Evolutionary conservation across 2,113 vertebrate species (phyloP).

Genomic region (Heptranchias perlo): DNA sequence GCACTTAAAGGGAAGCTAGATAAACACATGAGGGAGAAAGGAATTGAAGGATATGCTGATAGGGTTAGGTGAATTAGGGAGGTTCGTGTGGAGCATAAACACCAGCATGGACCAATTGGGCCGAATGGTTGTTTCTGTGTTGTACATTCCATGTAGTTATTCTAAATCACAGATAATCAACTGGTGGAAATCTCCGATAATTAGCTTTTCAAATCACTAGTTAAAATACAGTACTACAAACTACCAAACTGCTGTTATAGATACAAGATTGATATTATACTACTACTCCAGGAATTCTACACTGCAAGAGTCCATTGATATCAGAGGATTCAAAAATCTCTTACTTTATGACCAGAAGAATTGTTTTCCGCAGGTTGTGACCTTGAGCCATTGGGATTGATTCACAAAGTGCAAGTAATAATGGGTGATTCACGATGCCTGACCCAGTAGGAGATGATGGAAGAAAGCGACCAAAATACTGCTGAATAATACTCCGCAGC

Average conservation of each 20-base stretch:
- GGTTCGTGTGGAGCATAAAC: too few relatives aligned
- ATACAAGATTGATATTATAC: background rate
- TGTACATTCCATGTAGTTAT: too few relatives aligned
- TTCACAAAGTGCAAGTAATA: conserved; percentile 71
- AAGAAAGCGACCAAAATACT: conserved; percentile 88
- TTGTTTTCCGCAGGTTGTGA: conserved; percentile 52
- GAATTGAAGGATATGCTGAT: too few relatives aligned
- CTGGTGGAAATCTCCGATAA: background rate
- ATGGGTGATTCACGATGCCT: conserved; percentile 68
- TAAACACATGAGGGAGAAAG: too few relatives aligned
- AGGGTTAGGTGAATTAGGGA: too few relatives aligned
- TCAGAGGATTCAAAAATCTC: background rate
- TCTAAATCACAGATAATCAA: background rate
- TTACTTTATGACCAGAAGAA: conserved; percentile 59
- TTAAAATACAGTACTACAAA: background rate
- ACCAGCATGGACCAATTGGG: too few relatives aligned
- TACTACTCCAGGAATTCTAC: background rate
- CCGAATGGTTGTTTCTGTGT: too few relatives aligned
- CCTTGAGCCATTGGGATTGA: conserved; percentile 50
- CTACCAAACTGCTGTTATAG: background rate
- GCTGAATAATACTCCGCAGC: conserved; percentile 68
- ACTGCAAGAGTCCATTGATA: background rate
- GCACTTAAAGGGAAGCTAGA: too few relatives aligned
- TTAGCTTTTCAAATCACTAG: background rate
- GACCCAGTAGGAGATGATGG: conserved; percentile 58